Evolutionary conservation across 2,797 vertebrate species (phyloP).

Genomic region (Hypotaenidia okinawae): DNA sequence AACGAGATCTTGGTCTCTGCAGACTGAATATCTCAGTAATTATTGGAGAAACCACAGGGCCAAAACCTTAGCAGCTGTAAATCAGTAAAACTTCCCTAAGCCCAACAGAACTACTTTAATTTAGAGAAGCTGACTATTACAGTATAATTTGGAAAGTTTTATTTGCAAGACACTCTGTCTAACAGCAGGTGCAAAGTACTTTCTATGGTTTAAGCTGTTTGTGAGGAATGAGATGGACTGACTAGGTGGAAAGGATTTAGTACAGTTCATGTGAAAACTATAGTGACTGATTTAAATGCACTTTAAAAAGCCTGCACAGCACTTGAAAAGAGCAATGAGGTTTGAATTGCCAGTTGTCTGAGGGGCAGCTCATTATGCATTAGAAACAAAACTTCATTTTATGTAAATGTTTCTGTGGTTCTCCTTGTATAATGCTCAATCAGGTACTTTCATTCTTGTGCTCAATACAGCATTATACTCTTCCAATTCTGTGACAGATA

Average conservation of each 20-base stretch:
- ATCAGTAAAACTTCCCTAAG: conserved; percentile 8
- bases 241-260: background rate
- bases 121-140: background rate
- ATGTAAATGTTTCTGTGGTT: background rate
- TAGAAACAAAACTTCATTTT: conserved; percentile 17
- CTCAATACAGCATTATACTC: background rate
- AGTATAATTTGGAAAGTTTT: background rate
- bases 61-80: background rate
- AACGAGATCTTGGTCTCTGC: background rate
- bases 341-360: background rate
- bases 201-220: background rate
- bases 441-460: background rate
- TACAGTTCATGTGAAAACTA: background rate
- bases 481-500: background rate
- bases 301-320: background rate
- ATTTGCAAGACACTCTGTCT: background rate
- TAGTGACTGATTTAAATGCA: background rate
- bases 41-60: background rate
- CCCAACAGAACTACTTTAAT: background rate
- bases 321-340: background rate
- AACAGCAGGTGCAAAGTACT: background rate
- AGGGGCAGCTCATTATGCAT: background rate
- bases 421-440: background rate
- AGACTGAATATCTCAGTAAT: background rate
- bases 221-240: background rate